phyloP scores from a whole-genome alignment of 2,888 invertebrate genomes.

The Cinara cedri region DNA sequence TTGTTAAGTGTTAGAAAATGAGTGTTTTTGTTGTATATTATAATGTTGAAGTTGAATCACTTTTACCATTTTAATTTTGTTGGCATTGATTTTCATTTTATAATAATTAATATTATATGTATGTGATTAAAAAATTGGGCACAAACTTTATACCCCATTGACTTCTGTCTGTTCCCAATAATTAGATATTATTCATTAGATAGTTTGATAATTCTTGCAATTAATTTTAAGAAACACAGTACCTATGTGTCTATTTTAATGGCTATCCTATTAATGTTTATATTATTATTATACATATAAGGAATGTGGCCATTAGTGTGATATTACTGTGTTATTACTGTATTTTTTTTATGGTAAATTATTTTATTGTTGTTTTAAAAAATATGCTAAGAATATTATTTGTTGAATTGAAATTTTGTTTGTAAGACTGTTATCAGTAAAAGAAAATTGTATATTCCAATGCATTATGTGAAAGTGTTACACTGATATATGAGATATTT shows the following conservation, averaged over 20 bases:
- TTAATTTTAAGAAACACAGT: constrained; percentile 46
- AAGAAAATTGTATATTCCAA: constrained; percentile 28
- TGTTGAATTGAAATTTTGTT: constrained; percentile 47
- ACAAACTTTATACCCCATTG: constrained; percentile 6
- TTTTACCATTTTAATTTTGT: constrained; percentile 9
- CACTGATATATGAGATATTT: constrained; percentile 39
- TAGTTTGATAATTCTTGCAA: constrained; percentile 17
- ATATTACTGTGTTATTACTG: constrained; percentile 51
- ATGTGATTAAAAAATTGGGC: constrained; percentile 12
- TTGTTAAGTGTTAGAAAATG: background rate
- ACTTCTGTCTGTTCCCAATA: constrained; percentile 4
- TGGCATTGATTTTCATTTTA: constrained; percentile 12
- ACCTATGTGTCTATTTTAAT: constrained; percentile 34
- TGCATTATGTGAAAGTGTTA: constrained; percentile 18
- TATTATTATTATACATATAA: constrained; percentile 20
- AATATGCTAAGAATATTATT: constrained; percentile 25
- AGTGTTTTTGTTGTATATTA: background rate
- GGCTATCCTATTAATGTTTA: constrained; percentile 35
- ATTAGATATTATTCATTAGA: constrained; percentile 14
- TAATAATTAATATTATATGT: constrained; percentile 5
- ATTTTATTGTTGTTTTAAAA: constrained; percentile 52
- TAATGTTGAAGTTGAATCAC: constrained; percentile 5
- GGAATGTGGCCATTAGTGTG: constrained; percentile 44
- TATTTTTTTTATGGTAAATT: constrained; percentile 48
- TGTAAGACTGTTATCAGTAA: constrained; percentile 50